These are phyloP conservation scores for Drosophila subquinaria DNA, from an alignment of 2,888 invertebrate genomes.

Conservation along the genomic window DNA sequence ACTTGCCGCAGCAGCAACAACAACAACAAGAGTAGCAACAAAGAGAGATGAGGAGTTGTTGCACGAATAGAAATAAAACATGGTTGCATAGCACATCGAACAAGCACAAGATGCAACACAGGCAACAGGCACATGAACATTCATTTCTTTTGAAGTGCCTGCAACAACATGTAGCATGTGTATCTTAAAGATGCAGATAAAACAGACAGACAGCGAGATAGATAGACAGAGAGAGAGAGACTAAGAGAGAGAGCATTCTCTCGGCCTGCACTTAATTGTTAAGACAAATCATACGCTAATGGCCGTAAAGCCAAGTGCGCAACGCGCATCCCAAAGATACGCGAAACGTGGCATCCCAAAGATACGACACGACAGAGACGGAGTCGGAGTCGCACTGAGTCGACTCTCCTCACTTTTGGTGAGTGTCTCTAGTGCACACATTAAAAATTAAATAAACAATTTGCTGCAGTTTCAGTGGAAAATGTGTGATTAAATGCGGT, in stretches of 20 bases:
- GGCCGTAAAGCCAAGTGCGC: conserved; percentile 74
- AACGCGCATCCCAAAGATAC: conserved; percentile 51
- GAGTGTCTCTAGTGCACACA: conserved; percentile 52
- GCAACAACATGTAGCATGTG: conserved; percentile 53
- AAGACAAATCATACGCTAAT: conserved; percentile 82
- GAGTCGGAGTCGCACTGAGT: background rate
- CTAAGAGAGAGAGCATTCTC: conserved; percentile 6
- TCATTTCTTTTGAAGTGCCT: conserved; percentile 73
- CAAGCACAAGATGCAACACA: conserved; percentile 16
- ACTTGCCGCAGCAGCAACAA: conserved; percentile 23
- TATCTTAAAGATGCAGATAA: conserved; percentile 62
- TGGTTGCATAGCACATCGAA: conserved; percentile 41
- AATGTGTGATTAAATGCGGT: conserved; percentile 80
- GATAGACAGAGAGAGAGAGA: background rate
- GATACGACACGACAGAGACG: background rate
- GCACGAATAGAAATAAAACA: conserved; percentile 69
- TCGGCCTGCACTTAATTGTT: conserved; percentile 73
- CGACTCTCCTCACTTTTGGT: conserved; percentile 4
- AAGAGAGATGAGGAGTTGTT: conserved; percentile 4
- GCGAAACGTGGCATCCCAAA: conserved; percentile 51
- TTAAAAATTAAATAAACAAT: conserved; percentile 82
- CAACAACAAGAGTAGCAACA: conserved; percentile 25
- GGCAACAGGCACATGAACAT: conserved; percentile 61
- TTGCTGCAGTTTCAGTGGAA: conserved; percentile 80
- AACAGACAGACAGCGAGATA: conserved; percentile 25